Evolutionary conservation across 1,140 invertebrate genomes (phyloP).

Genomic region (Papilio aristodemus): DNA sequence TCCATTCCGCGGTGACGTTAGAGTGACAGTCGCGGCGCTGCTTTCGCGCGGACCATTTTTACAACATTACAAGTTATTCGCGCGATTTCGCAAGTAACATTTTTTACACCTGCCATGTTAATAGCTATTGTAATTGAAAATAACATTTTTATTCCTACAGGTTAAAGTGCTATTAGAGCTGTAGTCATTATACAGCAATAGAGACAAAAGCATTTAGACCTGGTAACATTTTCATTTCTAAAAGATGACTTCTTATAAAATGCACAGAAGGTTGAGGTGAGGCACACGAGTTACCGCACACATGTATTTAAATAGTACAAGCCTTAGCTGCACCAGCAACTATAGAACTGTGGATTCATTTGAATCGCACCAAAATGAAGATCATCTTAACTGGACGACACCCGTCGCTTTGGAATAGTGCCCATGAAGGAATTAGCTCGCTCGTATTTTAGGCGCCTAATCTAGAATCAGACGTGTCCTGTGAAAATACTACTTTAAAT

Average conservation of each 20-base stretch:
- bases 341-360: not conserved
- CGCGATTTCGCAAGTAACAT: not conserved
- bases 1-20: not conserved
- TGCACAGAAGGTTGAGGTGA: not conserved
- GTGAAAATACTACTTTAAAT: slow-evolving; percentile 30
- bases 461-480: slow-evolving; percentile 31
- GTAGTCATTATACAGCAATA: too few species aligned
- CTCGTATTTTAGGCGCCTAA: slow-evolving; percentile 30
- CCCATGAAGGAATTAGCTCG: slow-evolving; percentile 32
- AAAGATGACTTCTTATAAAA: slow-evolving; percentile 7
- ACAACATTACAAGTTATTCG: not conserved
- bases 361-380: not conserved
- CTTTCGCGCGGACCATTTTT: not conserved
- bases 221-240: not conserved
- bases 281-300: not conserved
- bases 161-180: too few species aligned
- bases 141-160: not conserved
- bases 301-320: slow-evolving; percentile 20
- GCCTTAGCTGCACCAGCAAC: not conserved
- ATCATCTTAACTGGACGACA: slow-evolving; percentile 20
- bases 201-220: not conserved
- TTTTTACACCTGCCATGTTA: slow-evolving; percentile 15
- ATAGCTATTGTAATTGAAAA: not conserved
- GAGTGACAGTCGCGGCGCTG: not conserved
- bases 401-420: slow-evolving; percentile 30